These are phyloP conservation scores for Phrynocephalus versicolor DNA, from an alignment of 2,113 vertebrate genomes.

Conservation along the genomic window DNA sequence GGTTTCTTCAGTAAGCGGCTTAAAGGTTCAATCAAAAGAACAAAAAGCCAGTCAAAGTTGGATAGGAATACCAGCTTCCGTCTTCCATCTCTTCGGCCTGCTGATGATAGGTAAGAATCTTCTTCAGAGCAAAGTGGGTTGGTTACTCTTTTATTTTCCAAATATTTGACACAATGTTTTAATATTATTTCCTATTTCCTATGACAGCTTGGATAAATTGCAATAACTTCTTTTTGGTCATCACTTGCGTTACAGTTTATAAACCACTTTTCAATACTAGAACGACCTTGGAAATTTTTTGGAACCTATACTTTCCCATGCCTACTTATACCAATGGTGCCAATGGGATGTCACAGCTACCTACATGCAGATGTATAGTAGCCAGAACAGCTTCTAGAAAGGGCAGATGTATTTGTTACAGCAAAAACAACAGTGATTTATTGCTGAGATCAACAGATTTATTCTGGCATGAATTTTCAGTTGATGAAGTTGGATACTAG, in stretches of 20 bases:
- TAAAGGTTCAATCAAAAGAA: slow-evolving; percentile 97
- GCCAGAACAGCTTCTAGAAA: background rate
- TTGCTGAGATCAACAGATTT: background rate
- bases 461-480: background rate
- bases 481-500: background rate
- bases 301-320: background rate
- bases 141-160: background rate
- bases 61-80: slow-evolving; percentile 93
- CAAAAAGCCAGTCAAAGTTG: slow-evolving; percentile 95
- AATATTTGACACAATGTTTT: rapidly evolving
- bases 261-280: background rate
- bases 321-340: background rate
- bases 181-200: rapidly evolving
- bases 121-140: background rate
- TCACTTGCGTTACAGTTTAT: background rate
- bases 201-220: background rate
- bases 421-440: background rate
- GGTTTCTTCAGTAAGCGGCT: slow-evolving; percentile 97
- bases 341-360: background rate
- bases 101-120: slow-evolving; percentile 86
- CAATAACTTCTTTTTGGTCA: background rate
- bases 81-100: slow-evolving; percentile 82
- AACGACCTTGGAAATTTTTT: background rate
- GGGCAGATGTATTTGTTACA: background rate
- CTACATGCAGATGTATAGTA: background rate